Base-by-base conservation (phyloP, 2,797 vertebrate genomes). In the Megalops cyprinoides region DNA sequence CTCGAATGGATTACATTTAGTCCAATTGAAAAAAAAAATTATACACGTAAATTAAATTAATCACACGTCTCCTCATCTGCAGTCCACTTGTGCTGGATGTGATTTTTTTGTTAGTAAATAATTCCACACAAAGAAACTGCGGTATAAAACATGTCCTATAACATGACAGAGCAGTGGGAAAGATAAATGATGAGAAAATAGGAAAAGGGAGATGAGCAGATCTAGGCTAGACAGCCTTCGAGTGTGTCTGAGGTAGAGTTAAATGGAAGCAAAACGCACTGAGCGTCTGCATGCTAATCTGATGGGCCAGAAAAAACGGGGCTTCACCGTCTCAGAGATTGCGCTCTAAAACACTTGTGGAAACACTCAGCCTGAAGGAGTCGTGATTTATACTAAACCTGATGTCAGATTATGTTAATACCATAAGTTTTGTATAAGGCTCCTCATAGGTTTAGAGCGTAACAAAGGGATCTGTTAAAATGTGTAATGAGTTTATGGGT, bases 341-440 rank as follows among this genome's bases (percentile, higher is more conserved):
- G 28, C 34, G 0, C 75, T 55, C 48, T 31, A n/a, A 15, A 46
- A 56, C 25, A 18, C 56, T 44, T n/a, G 39, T 77, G 65, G 28
- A 15, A 78, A 44, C 4, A 5, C 8, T n/a, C 14, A 15, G 34
- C 31, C 56, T 31, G 37, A 77, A 77, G 75, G 31, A 42, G n/a
- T 56, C 46, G 4, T 48, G 42, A 65, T 60, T 67, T 31, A 49
- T n/a, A 34, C 34, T 51, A 78, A 67, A 48, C 51, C 37, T 20
- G 34, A 0, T 78, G 42, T 78, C 42, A 48, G 77, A 44, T 51
- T 79, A 37, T 55, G 10, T 73, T 25, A 74, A 79, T 46, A 34
- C 65, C 65, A 55, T 28, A 53, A 20, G 5, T 44, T 37, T 53
- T 44, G 25, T 53, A 53, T n/a, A 34, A 55, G 25, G 48, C 34